Conservation (phyloP, 2,888 invertebrate species). For the Rhaphigaster nebulosa region DNA sequence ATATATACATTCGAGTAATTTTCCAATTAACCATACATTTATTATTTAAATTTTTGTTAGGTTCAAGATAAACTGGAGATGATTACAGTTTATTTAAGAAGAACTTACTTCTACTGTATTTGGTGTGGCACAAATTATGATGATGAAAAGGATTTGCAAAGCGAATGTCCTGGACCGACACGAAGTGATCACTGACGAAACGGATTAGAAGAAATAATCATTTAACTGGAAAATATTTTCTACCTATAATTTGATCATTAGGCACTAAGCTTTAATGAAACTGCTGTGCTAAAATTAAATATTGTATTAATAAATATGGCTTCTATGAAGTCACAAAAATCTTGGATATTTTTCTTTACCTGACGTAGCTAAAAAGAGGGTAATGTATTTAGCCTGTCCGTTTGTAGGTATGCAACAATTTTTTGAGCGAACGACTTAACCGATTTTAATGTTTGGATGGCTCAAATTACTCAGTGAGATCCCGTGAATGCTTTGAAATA, state of each 20-base stretch:
- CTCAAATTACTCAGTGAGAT: too few species aligned
- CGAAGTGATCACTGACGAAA: slow-evolving; percentile 74
- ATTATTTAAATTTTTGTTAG: slow-evolving; percentile 66
- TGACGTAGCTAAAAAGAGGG: too few species aligned
- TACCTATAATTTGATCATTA: not conserved
- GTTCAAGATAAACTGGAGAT: slow-evolving; percentile 74
- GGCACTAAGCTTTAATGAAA: not conserved
- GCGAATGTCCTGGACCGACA: slow-evolving; percentile 77
- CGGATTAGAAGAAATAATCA: not conserved
- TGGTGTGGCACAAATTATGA: slow-evolving; percentile 83
- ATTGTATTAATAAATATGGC: not conserved
- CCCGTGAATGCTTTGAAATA: too few species aligned
- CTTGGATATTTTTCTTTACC: not conserved
- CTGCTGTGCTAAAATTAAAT: not conserved
- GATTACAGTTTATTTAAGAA: slow-evolving; percentile 77
- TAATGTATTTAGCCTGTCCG: too few species aligned
- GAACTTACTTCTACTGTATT: slow-evolving; percentile 81
- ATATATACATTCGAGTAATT: not conserved
- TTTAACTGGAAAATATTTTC: not conserved
- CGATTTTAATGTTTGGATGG: too few species aligned
- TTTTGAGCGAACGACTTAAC: too few species aligned
- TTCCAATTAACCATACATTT: not conserved
- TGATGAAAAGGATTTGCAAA: slow-evolving; percentile 74
- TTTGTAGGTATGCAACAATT: too few species aligned
- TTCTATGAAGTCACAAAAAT: not conserved